These are phyloP conservation scores for Centruroides vittatus DNA, from an alignment of 1,140 invertebrate genomes.

Conservation along the genomic window DNA sequence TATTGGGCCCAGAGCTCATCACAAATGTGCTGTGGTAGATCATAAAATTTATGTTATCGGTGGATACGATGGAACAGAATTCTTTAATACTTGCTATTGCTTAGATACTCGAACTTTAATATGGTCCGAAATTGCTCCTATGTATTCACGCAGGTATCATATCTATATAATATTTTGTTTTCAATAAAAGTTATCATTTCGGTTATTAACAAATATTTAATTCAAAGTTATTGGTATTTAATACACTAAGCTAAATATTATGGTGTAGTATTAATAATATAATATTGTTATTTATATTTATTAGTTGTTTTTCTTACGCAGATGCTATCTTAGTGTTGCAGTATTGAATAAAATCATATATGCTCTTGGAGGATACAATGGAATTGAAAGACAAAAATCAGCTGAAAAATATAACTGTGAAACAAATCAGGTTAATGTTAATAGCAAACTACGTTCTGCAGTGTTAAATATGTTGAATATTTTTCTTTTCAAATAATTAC, in stretches of 20 bases:
- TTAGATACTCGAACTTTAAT: conserved; percentile 45
- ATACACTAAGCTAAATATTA: no score
- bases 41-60: conserved; percentile 59
- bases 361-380: conserved; percentile 36
- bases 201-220: no score
- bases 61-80: conserved; percentile 53
- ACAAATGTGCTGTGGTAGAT: conserved; percentile 44
- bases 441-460: neutral
- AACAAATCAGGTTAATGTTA: conserved; percentile 23
- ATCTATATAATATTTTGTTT: neutral
- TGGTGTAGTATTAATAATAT: no score
- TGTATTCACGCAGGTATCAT: conserved; percentile 38
- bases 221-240: no score
- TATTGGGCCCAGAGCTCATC: conserved; percentile 47
- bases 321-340: conserved; percentile 59
- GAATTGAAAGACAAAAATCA: conserved; percentile 31
- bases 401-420: conserved; percentile 28
- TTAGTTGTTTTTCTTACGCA: no score
- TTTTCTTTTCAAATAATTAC: neutral
- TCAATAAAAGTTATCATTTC: no score
- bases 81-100: conserved; percentile 49
- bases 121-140: conserved; percentile 52
- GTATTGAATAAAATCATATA: conserved; percentile 34
- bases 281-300: no score
- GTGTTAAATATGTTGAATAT: neutral